Evolutionary conservation across 64 coral and sea anemone genomes (phyloP).

Genomic region (Stichodactyla helianthus): DNA sequence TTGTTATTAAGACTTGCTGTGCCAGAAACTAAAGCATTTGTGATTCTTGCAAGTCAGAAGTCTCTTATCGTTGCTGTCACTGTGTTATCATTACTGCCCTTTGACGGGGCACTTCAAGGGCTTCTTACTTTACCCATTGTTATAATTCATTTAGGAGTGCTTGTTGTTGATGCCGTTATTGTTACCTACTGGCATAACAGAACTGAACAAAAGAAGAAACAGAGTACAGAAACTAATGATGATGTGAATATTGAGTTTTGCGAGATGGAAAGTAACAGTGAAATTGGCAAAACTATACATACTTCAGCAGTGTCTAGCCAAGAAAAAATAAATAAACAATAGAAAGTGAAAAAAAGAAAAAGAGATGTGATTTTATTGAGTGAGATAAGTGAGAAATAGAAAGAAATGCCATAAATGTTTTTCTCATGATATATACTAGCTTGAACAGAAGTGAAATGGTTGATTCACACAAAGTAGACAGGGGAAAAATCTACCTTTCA

Average conservation of each 20-base stretch:
- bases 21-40: constrained; percentile 52
- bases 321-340: background rate
- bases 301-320: background rate
- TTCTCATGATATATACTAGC: too few relatives aligned
- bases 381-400: too few relatives aligned
- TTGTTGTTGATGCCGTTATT: constrained; percentile 74
- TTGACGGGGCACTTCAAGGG: constrained; percentile 63
- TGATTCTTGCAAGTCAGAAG: constrained; percentile 89
- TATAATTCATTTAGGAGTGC: constrained; percentile 67
- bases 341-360: too few relatives aligned
- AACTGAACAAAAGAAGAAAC: constrained; percentile 35
- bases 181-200: constrained; percentile 58
- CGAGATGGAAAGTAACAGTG: background rate
- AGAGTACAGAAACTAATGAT: background rate
- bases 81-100: constrained; percentile 66
- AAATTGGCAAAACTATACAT: background rate
- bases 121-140: constrained; percentile 75
- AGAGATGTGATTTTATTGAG: too few relatives aligned
- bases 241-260: background rate
- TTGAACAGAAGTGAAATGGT: too few relatives aligned
- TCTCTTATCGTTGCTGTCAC: constrained; percentile 77
- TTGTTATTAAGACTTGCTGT: constrained; percentile 51
- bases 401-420: too few relatives aligned
- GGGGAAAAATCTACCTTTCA: too few relatives aligned
- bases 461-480: too few relatives aligned